phyloP scores from a whole-genome alignment of 2,888 invertebrate species.

The Bombylius discolor region DNA sequence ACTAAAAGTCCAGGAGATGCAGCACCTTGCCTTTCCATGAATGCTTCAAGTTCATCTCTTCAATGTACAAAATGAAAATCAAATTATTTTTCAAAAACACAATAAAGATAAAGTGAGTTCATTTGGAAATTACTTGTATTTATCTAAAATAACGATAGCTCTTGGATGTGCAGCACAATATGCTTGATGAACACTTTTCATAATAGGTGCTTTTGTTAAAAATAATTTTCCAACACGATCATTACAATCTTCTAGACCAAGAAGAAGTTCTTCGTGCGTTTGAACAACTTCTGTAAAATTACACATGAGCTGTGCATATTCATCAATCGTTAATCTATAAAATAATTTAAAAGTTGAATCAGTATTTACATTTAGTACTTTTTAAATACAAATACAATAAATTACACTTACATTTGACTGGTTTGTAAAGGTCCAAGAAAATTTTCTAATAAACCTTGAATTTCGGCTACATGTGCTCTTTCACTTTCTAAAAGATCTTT shows the following conservation, averaged over 20 bases:
- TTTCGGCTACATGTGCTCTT: slow-evolving; percentile 76
- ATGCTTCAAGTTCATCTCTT: slow-evolving; percentile 70
- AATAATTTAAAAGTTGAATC: background rate
- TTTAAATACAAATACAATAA: background rate
- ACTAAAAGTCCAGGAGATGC: slow-evolving; percentile 77
- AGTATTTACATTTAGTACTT: background rate
- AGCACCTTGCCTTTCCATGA: slow-evolving; percentile 80
- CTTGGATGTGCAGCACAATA: slow-evolving; percentile 92
- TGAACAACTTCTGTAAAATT: slow-evolving; percentile 80
- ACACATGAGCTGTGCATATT: slow-evolving; percentile 75
- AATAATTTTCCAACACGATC: slow-evolving; percentile 84
- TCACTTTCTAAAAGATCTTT: slow-evolving; percentile 89
- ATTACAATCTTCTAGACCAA: slow-evolving; percentile 66
- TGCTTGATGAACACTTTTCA: slow-evolving; percentile 70
- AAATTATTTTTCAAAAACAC: too few species aligned
- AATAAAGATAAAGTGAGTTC: background rate
- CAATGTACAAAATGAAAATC: background rate
- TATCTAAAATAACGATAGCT: slow-evolving; percentile 86
- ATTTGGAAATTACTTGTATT: slow-evolving; percentile 60
- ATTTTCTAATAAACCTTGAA: slow-evolving; percentile 71
- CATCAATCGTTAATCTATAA: slow-evolving; percentile 63
- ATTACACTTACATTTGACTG: slow-evolving; percentile 62
- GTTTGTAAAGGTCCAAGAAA: slow-evolving; percentile 79
- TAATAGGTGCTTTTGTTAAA: slow-evolving; percentile 65
- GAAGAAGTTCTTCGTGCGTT: slow-evolving; percentile 68